phyloP scores from a whole-genome alignment of 2,888 invertebrate species.

The Bombylius discolor region DNA sequence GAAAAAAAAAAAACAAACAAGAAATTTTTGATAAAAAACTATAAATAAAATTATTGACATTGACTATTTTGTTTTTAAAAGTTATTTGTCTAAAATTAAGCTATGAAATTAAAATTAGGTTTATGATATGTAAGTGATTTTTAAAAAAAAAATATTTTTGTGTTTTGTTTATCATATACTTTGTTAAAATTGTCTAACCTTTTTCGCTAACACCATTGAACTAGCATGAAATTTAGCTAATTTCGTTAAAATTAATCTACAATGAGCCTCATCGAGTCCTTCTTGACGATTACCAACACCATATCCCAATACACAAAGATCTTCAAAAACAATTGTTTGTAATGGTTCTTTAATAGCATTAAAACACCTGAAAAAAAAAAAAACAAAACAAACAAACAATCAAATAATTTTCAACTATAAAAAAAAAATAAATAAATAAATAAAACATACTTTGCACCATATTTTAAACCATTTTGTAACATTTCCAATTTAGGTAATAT shows the following conservation, averaged over 20 bases:
- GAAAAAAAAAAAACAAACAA: too few relatives aligned
- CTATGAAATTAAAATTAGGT: background rate
- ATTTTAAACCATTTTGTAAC: constrained; percentile 28
- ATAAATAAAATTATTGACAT: too few relatives aligned
- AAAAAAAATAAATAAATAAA: too few relatives aligned
- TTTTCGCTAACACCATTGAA: constrained; percentile 40
- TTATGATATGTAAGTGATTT: background rate
- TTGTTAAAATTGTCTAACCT: constrained; percentile 27
- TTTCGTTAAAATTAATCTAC: constrained; percentile 37
- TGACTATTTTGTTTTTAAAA: too few relatives aligned
- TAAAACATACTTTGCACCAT: constrained; percentile 28
- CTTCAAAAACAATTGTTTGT: constrained; percentile 32
- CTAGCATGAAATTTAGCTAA: constrained; percentile 43
- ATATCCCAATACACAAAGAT: constrained; percentile 38
- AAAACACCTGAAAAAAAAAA: constrained; percentile 22
- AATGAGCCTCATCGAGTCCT: constrained; percentile 42
- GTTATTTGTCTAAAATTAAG: background rate
- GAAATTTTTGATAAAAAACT: too few relatives aligned
- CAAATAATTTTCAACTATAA: too few relatives aligned
- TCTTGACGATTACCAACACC: constrained; percentile 38
- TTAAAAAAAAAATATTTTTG: background rate
- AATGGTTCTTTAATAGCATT: constrained; percentile 29
- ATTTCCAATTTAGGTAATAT: constrained; percentile 36
- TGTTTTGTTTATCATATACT: background rate
- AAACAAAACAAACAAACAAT: too few relatives aligned